A percentile compares a stretch with the other conserved stretches of the same genome.
phyloP scores from a whole-genome alignment of 2,888 invertebrate species.

The Eudasyphora cyanicolor region DNA sequence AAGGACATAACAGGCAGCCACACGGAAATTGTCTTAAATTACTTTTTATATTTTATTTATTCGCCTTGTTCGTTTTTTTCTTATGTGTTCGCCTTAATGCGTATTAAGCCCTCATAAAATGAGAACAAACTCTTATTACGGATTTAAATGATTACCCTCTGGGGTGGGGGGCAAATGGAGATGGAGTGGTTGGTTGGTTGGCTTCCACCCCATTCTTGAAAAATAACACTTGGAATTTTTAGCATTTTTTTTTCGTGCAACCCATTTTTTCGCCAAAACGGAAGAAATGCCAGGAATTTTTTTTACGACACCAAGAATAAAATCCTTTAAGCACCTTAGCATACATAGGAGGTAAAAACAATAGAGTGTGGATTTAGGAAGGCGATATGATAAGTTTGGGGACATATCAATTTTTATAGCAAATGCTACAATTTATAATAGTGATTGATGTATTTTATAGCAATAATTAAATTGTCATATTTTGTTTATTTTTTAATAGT shows the following conservation, averaged over 20 bases:
- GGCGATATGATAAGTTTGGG: too few relatives aligned
- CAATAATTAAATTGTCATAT: too few relatives aligned
- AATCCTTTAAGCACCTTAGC: neutral
- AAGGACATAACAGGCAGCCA: neutral
- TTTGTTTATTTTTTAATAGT: too few relatives aligned
- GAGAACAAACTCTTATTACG: neutral
- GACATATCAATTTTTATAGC: too few relatives aligned
- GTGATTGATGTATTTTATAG: too few relatives aligned
- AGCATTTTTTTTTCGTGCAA: neutral
- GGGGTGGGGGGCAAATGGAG: neutral
- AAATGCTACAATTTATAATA: too few relatives aligned
- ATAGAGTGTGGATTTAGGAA: too few relatives aligned
- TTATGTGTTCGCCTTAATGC: neutral
- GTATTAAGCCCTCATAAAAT: conserved; percentile 20
- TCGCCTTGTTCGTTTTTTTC: too few relatives aligned
- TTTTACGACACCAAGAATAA: neutral
- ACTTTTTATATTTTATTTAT: conserved; percentile 4
- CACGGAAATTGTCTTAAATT: neutral
- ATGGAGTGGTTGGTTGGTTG: neutral
- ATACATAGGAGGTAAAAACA: neutral
- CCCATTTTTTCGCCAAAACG: neutral
- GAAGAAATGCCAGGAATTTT: neutral
- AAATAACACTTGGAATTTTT: neutral
- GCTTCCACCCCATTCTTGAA: neutral
- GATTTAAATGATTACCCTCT: conserved; percentile 13